Base-by-base conservation (phyloP, 2,113 vertebrate genomes). In the Artemisiospiza belli region DNA sequence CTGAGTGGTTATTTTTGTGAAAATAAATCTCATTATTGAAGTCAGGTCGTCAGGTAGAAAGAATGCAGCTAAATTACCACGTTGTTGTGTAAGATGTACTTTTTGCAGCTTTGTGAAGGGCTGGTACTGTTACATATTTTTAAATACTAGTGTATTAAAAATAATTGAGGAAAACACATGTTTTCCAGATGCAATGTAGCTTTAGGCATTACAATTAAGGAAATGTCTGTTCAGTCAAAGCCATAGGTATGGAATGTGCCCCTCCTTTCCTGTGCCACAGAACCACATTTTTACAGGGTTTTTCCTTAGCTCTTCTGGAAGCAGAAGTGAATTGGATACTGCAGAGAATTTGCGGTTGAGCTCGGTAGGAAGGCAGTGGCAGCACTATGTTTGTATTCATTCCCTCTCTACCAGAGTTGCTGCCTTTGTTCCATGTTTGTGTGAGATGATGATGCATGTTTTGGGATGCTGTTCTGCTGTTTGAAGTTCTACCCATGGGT, bases 261-360 rank as follows among this genome's bases (percentile, higher is more conserved):
- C 64, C 91, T 97, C 92, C 95, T 95, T 94, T 94, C 89, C 79
- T 90, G 75, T 94, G 68, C 85, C 82, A 88, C 84, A 81, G 70
- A 76, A 80, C 72, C 52, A 80, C 84, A 73, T 77, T 95, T 96
- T 73, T 92, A 54, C 43, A 83, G 51, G 10, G 41, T 27, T 94
- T 92, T 68, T 78, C 79, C 59, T 81, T 20, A 12, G 28, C 33
- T 83, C 30, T 83, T 62, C 23, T 54, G n/a, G 67, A 67, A 87
- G 55, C 62, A 91, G 81, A 69, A 85, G 46, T 77, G 5, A 76
- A 35, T 69, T 66, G 44, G 66, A 39, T 44, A 18, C 9, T 51
- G 4, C 44, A 31, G 37, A 28, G 21, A 46, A 3, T 77, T 86
- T 94, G 80, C 5, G 2, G 23, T 68, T 67, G 33, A 63, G 23